A percentile compares a stretch with the other conserved stretches of the same genome.
Conservation (phyloP, 92 coral and sea anemone species). For the Isaurus tuberculatus region DNA sequence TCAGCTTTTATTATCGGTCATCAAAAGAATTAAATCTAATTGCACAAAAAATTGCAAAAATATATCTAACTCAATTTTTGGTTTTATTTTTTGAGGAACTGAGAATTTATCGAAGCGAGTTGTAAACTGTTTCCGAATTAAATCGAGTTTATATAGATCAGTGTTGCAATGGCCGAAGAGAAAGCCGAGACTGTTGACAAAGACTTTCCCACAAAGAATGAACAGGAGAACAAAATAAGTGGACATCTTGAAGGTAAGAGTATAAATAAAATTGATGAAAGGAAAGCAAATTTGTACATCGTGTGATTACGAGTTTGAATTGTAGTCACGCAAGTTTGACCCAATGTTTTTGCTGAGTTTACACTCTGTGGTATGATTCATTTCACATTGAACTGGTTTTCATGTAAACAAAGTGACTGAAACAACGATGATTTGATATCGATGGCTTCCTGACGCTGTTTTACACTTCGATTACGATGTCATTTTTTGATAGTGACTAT, state of each 20-base stretch:
- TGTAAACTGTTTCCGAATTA: not conserved
- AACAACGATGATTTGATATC: too few relatives aligned
- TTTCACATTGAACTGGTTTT: not conserved
- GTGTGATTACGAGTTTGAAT: not conserved
- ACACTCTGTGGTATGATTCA: not conserved
- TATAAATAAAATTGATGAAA: not conserved
- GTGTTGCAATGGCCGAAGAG: not conserved
- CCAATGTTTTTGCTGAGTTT: not conserved
- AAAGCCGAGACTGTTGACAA: not conserved
- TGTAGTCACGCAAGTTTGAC: not conserved
- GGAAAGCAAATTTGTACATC: not conserved
- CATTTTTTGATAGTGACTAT: too few relatives aligned
- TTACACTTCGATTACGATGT: too few relatives aligned
- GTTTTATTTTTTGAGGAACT: too few relatives aligned
- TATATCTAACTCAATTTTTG: too few relatives aligned
- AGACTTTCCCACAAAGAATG: not conserved
- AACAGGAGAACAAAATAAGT: not conserved
- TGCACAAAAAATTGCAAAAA: too few relatives aligned
- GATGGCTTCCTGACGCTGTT: too few relatives aligned
- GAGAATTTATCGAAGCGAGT: too few relatives aligned
- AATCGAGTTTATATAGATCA: not conserved
- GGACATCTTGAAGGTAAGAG: slow-evolving; percentile 16
- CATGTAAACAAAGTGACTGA: not conserved
- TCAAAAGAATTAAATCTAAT: too few relatives aligned
- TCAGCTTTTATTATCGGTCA: too few relatives aligned